phyloP scores from a whole-genome alignment of 2,888 invertebrate genomes.

The Leucophenga montana region DNA sequence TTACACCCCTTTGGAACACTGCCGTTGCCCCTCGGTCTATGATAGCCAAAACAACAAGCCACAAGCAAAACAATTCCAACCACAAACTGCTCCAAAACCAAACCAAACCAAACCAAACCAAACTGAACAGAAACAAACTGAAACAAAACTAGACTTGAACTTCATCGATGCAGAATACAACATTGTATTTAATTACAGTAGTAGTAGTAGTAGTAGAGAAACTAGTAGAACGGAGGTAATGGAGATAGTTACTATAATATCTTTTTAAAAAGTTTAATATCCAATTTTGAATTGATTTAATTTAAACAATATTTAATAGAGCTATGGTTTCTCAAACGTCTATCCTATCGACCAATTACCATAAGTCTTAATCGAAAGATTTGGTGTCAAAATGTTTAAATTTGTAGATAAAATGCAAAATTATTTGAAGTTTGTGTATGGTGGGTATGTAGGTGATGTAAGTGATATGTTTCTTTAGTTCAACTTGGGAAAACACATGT shows the following conservation, averaged over 20 bases:
- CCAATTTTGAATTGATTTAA: constrained; percentile 50
- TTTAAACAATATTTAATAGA: constrained; percentile 60
- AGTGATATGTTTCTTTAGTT: neutral
- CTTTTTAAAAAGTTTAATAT: constrained; percentile 28
- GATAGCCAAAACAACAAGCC: constrained; percentile 18
- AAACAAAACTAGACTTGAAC: constrained; percentile 5
- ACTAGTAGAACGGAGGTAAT: too few species aligned
- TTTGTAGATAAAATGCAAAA: neutral
- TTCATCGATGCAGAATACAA: constrained; percentile 15
- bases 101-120: constrained; percentile 42
- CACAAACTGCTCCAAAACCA: constrained; percentile 46
- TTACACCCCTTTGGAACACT: too few species aligned
- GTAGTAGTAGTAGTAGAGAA: constrained; percentile 30
- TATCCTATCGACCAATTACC: too few species aligned
- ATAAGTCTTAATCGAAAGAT: too few species aligned
- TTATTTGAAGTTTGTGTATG: constrained; percentile 4
- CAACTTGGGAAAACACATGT: constrained; percentile 4
- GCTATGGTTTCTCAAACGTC: too few species aligned
- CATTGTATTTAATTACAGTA: too few species aligned
- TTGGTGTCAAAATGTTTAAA: constrained; percentile 20
- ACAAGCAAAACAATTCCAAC: constrained; percentile 24
- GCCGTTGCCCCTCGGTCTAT: neutral
- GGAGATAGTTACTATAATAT: too few species aligned
- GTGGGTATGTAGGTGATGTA: too few species aligned
- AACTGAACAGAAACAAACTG: constrained; percentile 25